Evolutionary conservation across 1,140 invertebrate species (phyloP).

Genomic region (Drosophila eugracilis): DNA sequence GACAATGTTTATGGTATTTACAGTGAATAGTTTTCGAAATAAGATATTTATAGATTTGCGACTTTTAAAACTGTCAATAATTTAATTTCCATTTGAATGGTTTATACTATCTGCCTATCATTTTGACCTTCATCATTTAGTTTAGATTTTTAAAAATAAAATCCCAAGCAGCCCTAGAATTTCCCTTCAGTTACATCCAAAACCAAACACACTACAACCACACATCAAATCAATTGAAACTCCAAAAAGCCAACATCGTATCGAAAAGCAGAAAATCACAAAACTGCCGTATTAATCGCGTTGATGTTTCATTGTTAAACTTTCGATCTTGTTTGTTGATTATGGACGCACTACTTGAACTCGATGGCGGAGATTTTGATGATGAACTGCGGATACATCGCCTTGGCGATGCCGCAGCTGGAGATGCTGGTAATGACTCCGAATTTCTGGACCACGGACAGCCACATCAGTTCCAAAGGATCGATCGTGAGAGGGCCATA

Average conservation of each 20-base stretch:
- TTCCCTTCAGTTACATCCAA: slow-evolving; percentile 3
- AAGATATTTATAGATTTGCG: background rate
- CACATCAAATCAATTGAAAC: background rate
- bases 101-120: background rate
- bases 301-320: background rate
- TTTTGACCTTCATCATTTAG: no score
- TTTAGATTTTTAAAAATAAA: background rate
- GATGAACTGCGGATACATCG: slow-evolving; percentile 30
- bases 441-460: slow-evolving; percentile 3
- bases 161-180: background rate
- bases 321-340: background rate
- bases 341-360: background rate
- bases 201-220: background rate
- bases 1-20: background rate
- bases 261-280: slow-evolving; percentile 10
- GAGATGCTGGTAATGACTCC: slow-evolving; percentile 5
- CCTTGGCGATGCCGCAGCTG: slow-evolving; percentile 14
- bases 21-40: background rate
- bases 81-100: no score
- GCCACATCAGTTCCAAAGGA: slow-evolving; percentile 17
- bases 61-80: background rate
- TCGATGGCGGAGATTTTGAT: background rate
- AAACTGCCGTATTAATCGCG: slow-evolving; percentile 31
- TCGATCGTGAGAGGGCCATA: slow-evolving; percentile 36
- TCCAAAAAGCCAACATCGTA: slow-evolving; percentile 16